phyloP scores from a whole-genome alignment of 2,113 vertebrate genomes.

The Siphamia tubifer region DNA sequence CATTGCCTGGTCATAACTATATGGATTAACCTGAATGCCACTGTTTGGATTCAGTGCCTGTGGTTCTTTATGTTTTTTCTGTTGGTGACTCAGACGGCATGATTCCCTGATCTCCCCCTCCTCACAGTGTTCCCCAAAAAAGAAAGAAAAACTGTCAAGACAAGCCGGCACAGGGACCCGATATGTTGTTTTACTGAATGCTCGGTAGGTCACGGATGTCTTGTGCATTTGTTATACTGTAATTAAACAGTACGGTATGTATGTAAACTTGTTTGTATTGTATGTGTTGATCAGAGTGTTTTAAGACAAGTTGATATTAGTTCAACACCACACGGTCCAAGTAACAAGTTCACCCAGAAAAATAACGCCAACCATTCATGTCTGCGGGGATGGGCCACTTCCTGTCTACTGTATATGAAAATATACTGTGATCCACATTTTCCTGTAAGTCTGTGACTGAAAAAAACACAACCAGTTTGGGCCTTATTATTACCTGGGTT shows the following conservation, averaged over 20 bases:
- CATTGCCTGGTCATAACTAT: constrained; percentile 66
- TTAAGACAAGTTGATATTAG: constrained; percentile 49
- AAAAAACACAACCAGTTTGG: constrained; percentile 32
- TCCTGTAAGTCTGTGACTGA: constrained; percentile 40
- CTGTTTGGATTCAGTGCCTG: constrained; percentile 72
- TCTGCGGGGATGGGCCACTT: not conserved
- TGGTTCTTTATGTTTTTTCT: constrained; percentile 34
- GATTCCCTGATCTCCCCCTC: constrained; percentile 30
- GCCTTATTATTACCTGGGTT: constrained; percentile 39
- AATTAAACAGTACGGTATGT: constrained; percentile 43
- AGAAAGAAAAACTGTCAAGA: constrained; percentile 6
- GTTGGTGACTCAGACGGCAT: constrained; percentile 46
- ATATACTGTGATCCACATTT: constrained; percentile 59
- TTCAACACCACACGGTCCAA: constrained; percentile 12
- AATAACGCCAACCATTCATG: not conserved
- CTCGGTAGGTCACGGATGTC: constrained; percentile 27
- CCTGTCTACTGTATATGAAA: constrained; percentile 62
- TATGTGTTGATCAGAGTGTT: constrained; percentile 44
- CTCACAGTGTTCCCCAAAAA: constrained; percentile 13
- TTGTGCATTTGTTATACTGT: constrained; percentile 44
- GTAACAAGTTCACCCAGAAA: constrained; percentile 8
- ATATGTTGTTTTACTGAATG: constrained; percentile 22
- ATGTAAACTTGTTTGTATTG: constrained; percentile 30
- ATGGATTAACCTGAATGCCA: constrained; percentile 65
- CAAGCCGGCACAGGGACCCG: constrained; percentile 11